Percentiles rank a stretch among this genome's conserved stretches.
These are phyloP conservation scores for Sebastes itinus DNA, from an alignment of 2,797 vertebrate species.

Conservation along the genomic window DNA sequence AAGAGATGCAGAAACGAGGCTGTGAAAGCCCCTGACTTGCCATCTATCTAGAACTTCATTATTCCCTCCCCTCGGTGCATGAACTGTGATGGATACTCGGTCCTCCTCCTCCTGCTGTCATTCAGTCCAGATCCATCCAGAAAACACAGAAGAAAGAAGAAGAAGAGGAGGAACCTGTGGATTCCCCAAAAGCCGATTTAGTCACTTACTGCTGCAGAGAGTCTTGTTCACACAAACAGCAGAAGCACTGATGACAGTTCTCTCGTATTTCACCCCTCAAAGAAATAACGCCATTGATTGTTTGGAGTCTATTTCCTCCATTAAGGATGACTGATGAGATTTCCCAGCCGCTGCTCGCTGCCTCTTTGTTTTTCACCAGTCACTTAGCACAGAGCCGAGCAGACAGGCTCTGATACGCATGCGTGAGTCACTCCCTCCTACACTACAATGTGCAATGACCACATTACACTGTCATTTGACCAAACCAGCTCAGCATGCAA, in stretches of 20 bases:
- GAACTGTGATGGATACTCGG: constrained; percentile 11
- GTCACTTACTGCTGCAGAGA: constrained; percentile 24
- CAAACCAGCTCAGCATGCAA: neutral
- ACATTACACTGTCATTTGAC: constrained; percentile 20
- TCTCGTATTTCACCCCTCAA: constrained; percentile 15
- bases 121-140: constrained; percentile 28
- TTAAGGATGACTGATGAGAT: constrained; percentile 54
- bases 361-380: constrained; percentile 77
- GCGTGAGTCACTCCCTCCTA: constrained; percentile 70
- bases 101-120: neutral
- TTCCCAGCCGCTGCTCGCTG: constrained; percentile 51
- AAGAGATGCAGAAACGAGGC: neutral
- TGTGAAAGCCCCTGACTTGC: neutral
- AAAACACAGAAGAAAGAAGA: neutral
- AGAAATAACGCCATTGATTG: neutral
- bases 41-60: constrained; percentile 21
- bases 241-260: neutral
- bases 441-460: constrained; percentile 40
- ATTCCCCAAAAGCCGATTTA: constrained; percentile 49
- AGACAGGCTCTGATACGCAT: constrained; percentile 69
- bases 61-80: neutral
- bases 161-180: constrained; percentile 69
- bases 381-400: constrained; percentile 62
- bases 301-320: constrained; percentile 26
- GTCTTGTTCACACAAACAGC: neutral